A percentile compares a stretch with the other conserved stretches of the same genome.
These are phyloP conservation scores for Dolichoris vasculosae DNA, from an alignment of 1,140 invertebrate genomes.

Conservation along the genomic window DNA sequence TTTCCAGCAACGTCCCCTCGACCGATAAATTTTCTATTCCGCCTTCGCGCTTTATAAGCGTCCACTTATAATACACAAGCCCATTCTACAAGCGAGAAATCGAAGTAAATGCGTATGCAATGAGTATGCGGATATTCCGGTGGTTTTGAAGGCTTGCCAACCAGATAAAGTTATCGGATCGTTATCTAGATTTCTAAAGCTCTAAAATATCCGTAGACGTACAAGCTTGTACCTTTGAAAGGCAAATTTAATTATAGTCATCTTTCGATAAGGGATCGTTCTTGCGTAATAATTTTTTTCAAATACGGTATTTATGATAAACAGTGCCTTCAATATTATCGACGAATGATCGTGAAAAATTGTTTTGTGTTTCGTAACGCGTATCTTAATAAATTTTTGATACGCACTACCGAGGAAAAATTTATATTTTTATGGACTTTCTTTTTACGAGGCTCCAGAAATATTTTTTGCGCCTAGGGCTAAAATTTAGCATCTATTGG, in stretches of 20 bases:
- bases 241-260: slow-evolving; percentile 18
- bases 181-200: slow-evolving; percentile 18
- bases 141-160: slow-evolving; percentile 22
- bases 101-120: slow-evolving; percentile 18
- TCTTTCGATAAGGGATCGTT: slow-evolving; percentile 7
- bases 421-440: too few species aligned
- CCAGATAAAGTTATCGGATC: slow-evolving; percentile 31
- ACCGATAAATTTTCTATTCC: slow-evolving; percentile 45
- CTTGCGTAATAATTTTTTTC: background rate
- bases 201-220: background rate
- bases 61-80: slow-evolving; percentile 23
- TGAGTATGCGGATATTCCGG: slow-evolving; percentile 23
- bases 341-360: background rate
- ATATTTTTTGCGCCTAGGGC: too few species aligned
- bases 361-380: background rate
- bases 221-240: background rate
- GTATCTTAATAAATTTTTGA: background rate
- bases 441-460: too few species aligned
- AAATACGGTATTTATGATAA: background rate
- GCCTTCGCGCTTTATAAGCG: slow-evolving; percentile 30
- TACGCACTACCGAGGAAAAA: too few species aligned
- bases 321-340: background rate
- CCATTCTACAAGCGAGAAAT: slow-evolving; percentile 12
- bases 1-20: slow-evolving; percentile 7
- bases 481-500: too few species aligned